These are phyloP conservation scores for Tetrapedia diversipes DNA, from an alignment of 2,888 invertebrate genomes.

Conservation along the genomic window DNA sequence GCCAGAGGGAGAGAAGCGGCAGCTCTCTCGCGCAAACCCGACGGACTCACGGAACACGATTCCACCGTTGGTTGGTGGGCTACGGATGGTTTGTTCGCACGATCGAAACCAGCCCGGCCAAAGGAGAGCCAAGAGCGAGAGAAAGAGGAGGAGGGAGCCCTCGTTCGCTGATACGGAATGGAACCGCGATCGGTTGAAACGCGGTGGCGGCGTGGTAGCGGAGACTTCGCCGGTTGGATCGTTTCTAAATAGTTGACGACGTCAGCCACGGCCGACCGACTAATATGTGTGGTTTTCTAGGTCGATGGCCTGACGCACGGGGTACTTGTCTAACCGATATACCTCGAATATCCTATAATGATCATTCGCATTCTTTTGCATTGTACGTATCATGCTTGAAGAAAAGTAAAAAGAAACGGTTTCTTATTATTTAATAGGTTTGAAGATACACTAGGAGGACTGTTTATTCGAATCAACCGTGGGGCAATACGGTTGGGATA, in stretches of 20 bases:
- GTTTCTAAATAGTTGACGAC: slow-evolving; percentile 63
- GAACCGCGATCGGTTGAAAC: slow-evolving; percentile 62
- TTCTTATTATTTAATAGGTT: no score
- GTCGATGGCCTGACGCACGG: slow-evolving; percentile 50
- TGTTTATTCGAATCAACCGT: no score
- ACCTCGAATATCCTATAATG: slow-evolving; percentile 19
- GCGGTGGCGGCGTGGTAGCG: slow-evolving; percentile 9
- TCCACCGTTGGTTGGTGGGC: slow-evolving; percentile 72
- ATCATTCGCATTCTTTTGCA: slow-evolving; percentile 1
- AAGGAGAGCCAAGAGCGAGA: slow-evolving; percentile 60
- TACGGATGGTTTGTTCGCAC: slow-evolving; percentile 73
- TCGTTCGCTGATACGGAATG: slow-evolving; percentile 58
- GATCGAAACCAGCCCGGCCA: slow-evolving; percentile 72
- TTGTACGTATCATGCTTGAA: not conserved
- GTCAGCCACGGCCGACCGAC: slow-evolving; percentile 39
- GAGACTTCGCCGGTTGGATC: slow-evolving; percentile 36
- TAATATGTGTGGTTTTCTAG: slow-evolving; percentile 63
- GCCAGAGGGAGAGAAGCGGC: slow-evolving; percentile 65
- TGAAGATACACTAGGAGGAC: not conserved
- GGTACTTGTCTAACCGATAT: slow-evolving; percentile 35
- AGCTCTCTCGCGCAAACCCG: slow-evolving; percentile 71
- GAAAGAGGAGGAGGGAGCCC: slow-evolving; percentile 8
- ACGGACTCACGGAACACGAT: slow-evolving; percentile 75
- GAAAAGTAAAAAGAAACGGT: not conserved
- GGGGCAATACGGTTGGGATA: no score